Conservation (phyloP, 2,113 vertebrate species). For the Dissostichus mawsoni region DNA sequence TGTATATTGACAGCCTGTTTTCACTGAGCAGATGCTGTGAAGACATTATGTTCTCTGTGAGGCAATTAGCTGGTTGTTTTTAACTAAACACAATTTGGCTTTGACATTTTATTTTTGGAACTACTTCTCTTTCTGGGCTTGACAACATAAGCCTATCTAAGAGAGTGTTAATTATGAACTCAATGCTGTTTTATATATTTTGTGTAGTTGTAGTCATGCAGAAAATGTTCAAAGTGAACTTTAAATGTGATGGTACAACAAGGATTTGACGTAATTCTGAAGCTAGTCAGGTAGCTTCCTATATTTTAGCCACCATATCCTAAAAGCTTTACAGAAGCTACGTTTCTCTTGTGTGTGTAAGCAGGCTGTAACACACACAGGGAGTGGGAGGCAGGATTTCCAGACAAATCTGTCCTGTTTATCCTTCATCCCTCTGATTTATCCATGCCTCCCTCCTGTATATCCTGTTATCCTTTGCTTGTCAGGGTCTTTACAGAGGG, state of each 20-base stretch:
- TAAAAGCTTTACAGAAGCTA: not conserved
- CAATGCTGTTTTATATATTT: not conserved
- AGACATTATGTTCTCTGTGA: not conserved
- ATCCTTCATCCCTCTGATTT: slow-evolving; percentile 10
- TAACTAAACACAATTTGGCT: not conserved
- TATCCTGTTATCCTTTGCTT: not conserved
- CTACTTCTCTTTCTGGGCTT: not conserved
- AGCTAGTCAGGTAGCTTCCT: not conserved
- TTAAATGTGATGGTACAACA: not conserved
- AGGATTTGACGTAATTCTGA: not conserved
- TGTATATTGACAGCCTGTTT: not conserved
- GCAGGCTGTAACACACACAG: not conserved
- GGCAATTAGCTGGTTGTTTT: not conserved
- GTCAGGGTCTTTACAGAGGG: slow-evolving; percentile 1
- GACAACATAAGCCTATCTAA: too few species aligned
- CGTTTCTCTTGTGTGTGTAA: not conserved
- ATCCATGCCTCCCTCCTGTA: not conserved
- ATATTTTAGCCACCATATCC: not conserved
- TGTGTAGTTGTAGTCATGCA: too few species aligned
- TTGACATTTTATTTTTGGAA: not conserved
- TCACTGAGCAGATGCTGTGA: not conserved
- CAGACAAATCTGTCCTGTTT: slow-evolving; percentile 3
- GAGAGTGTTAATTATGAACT: not conserved
- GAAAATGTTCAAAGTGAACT: not conserved
- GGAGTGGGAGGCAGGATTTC: not conserved